Evolutionary conservation across 2,113 vertebrate genomes (phyloP).

Genomic region (Actenoides lindsayi): DNA sequence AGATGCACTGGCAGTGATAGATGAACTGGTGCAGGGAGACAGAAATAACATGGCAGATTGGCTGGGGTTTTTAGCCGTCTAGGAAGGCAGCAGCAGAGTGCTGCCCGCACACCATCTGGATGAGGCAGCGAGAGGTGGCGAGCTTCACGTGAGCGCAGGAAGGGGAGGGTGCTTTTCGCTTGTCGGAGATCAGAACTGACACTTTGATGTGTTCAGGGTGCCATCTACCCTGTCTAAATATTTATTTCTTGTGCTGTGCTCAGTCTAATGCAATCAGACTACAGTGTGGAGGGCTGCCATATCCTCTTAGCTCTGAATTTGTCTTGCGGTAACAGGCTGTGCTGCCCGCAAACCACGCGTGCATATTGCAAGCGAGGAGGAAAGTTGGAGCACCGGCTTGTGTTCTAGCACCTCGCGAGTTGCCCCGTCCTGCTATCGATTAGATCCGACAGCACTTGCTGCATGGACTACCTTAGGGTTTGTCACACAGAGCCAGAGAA

Average conservation of each 20-base stretch:
- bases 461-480: background rate
- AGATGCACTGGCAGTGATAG: conserved; percentile 70
- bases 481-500: background rate
- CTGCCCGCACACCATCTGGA: conserved; percentile 70
- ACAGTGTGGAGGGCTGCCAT: conserved; percentile 75
- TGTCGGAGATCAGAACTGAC: conserved; percentile 75
- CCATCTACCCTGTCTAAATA: conserved; percentile 81
- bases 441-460: background rate
- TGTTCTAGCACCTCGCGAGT: background rate
- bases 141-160: conserved; percentile 29
- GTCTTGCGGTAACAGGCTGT: conserved; percentile 46
- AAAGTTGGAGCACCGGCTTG: background rate
- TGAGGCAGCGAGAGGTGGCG: conserved; percentile 51
- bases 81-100: conserved; percentile 39
- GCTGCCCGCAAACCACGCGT: conserved; percentile 24
- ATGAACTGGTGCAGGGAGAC: conserved; percentile 44
- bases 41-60: conserved; percentile 63
- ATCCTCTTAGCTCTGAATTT: conserved; percentile 73
- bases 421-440: background rate
- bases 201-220: conserved; percentile 72
- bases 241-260: conserved; percentile 75
- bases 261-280: conserved; percentile 79
- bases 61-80: conserved; percentile 36
- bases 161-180: conserved; percentile 61
- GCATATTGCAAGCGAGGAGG: background rate